Conservation (phyloP, 2,113 vertebrate genomes). For the Xyliphius kryptos region DNA sequence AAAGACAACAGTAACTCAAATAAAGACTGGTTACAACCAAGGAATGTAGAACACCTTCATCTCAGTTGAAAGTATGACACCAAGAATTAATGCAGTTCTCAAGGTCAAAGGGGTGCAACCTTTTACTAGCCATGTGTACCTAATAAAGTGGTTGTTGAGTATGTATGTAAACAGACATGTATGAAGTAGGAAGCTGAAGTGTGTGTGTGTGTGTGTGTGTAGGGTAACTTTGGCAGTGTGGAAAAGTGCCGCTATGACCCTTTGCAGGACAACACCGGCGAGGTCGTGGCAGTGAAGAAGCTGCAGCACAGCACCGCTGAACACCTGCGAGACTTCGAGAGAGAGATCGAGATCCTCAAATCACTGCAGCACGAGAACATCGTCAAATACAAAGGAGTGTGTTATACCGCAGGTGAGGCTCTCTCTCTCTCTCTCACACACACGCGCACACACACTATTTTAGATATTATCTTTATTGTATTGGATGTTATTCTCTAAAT, state of each 20-base stretch:
- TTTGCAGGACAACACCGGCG: slow-evolving; percentile 90
- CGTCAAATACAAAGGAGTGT: slow-evolving; percentile 95
- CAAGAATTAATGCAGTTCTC: no score
- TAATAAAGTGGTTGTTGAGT: slow-evolving; percentile 5
- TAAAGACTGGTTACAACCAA: no score
- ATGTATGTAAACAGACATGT: slow-evolving; percentile 3
- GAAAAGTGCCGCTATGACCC: slow-evolving; percentile 97
- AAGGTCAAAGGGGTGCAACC: no score
- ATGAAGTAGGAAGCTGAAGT: neutral
- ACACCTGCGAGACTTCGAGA: slow-evolving; percentile 90
- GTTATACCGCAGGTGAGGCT: slow-evolving; percentile 86
- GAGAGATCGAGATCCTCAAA: slow-evolving; percentile 95
- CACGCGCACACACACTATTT: no score
- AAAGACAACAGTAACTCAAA: no score
- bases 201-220: slow-evolving; percentile 13
- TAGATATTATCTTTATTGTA: neutral
- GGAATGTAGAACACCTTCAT: no score
- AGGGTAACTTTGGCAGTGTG: slow-evolving; percentile 98
- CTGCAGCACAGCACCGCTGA: slow-evolving; percentile 93
- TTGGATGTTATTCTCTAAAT: neutral
- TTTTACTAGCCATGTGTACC: neutral
- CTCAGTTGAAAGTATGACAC: no score
- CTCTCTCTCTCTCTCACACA: no score
- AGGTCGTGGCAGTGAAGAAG: slow-evolving; percentile 96
- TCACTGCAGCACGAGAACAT: slow-evolving; percentile 97